Evolutionary conservation across 1,140 invertebrate species (phyloP).

Genomic region (Laodelphax striatellus): DNA sequence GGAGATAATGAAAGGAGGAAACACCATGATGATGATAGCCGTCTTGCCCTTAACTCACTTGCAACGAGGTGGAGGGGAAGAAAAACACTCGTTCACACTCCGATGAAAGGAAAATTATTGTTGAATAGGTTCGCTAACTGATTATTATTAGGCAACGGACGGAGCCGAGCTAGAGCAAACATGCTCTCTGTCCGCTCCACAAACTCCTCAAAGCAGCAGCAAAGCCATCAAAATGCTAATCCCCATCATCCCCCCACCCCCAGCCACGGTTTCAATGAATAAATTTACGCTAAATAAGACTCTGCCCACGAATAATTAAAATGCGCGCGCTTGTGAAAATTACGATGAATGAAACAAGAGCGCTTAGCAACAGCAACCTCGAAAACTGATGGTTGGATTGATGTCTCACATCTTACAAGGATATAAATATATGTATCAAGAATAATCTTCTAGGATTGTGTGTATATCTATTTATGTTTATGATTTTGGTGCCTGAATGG

Average conservation of each 20-base stretch:
- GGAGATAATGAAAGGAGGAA: too few species aligned
- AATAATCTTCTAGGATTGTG: too few species aligned
- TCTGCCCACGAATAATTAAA: not conserved
- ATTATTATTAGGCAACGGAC: not conserved
- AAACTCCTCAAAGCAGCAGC: not conserved
- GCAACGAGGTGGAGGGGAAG: not conserved
- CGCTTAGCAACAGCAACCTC: too few species aligned
- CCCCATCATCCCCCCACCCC: not conserved
- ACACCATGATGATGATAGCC: too few species aligned
- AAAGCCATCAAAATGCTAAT: not conserved
- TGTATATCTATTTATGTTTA: too few species aligned
- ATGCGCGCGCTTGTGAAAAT: too few species aligned
- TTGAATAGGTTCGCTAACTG: not conserved
- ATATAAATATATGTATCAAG: too few species aligned
- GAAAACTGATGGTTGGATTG: too few species aligned
- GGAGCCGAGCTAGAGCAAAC: not conserved
- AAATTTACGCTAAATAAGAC: constrained; percentile 2
- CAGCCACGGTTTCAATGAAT: not conserved
- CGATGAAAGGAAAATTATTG: not conserved
- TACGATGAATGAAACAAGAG: too few species aligned
- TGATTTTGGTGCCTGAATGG: too few species aligned
- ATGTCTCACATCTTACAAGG: too few species aligned
- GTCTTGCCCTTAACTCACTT: not conserved
- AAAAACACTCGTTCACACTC: not conserved
- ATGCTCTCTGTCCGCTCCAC: not conserved